phyloP scores from a whole-genome alignment of 1,140 invertebrate species.

The honey bee (Apis mellifera) region Amel_HAv3.1 CM009935.2:8268001-8268500 shows the following conservation, averaged over 20 bases:
- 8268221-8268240: conserved; percentile 74
- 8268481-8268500: conserved; percentile 87
- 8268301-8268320: conserved; percentile 94
- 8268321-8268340: conserved; percentile 97
- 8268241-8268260: conserved; percentile 74
- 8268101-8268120: conserved; percentile 92
- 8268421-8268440: conserved; percentile 90
- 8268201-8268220: conserved; percentile 19
- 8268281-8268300: conserved; percentile 96
- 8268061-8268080: conserved; percentile 90
- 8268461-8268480: conserved; percentile 95
- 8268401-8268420: conserved; percentile 92
- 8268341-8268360: conserved; percentile 98
- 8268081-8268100: conserved; percentile 95
- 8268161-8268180: conserved; percentile 81
- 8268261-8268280: conserved; percentile 87
- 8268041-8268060: conserved; percentile 74
- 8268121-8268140: conserved; percentile 94
- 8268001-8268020: conserved; percentile 61
- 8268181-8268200: neutral
- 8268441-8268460: conserved; percentile 92
- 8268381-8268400: conserved; percentile 93
- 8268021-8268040: conserved; percentile 71
- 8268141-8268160: conserved; percentile 88
- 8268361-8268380: conserved; percentile 93